These are phyloP conservation scores for Meteorus colon DNA, from an alignment of 2,888 invertebrate genomes.

Conservation along the genomic window DNA sequence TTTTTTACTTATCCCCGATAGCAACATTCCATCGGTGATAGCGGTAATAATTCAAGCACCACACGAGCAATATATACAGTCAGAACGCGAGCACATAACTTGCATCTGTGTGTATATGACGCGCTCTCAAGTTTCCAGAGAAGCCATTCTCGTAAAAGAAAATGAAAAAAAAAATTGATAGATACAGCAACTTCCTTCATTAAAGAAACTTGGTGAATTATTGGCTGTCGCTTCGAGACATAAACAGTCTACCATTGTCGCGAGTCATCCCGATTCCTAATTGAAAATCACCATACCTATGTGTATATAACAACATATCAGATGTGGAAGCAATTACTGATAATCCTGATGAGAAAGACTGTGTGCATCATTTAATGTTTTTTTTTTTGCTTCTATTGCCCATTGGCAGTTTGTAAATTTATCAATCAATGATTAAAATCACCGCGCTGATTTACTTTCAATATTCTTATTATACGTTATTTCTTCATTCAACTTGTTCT, in stretches of 20 bases:
- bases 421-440: slow-evolving; percentile 10
- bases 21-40: slow-evolving; percentile 48
- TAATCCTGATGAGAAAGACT: slow-evolving; percentile 33
- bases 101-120: slow-evolving; percentile 18
- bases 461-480: neutral
- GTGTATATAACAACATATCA: slow-evolving; percentile 26
- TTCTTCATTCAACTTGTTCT: slow-evolving; percentile 46
- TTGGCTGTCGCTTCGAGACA: slow-evolving; percentile 23
- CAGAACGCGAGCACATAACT: slow-evolving; percentile 28
- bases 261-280: slow-evolving; percentile 29
- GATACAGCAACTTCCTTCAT: slow-evolving; percentile 15
- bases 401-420: slow-evolving; percentile 11
- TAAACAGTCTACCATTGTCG: slow-evolving; percentile 20
- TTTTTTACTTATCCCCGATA: slow-evolving; percentile 41
- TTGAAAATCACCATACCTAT: slow-evolving; percentile 36
- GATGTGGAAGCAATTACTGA: slow-evolving; percentile 34
- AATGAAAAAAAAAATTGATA: neutral
- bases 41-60: slow-evolving; percentile 43
- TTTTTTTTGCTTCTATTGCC: neutral
- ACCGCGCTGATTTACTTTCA: neutral
- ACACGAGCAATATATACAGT: slow-evolving; percentile 34
- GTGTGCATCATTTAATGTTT: neutral
- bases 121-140: slow-evolving; percentile 19
- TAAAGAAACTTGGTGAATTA: slow-evolving; percentile 35
- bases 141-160: neutral